phyloP scores from a whole-genome alignment of 2,888 invertebrate species.

The Barypeithes pellucidus region DNA sequence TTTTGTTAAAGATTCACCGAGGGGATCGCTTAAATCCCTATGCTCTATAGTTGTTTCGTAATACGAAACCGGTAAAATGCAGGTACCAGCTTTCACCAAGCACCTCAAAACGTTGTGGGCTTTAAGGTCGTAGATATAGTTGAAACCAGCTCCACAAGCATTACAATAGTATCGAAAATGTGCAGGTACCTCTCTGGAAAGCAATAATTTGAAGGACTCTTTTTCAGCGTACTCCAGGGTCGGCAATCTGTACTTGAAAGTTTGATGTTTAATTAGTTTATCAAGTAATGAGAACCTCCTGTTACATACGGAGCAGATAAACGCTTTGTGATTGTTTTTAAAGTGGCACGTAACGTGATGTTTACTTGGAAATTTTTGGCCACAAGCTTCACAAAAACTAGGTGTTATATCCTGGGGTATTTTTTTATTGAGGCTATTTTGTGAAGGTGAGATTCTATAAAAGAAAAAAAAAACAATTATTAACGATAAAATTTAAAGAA shows the following conservation, averaged over 20 bases:
- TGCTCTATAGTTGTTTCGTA: too few relatives aligned
- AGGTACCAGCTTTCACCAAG: not conserved
- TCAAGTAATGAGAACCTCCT: not conserved
- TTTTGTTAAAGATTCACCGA: not conserved
- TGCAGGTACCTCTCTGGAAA: conserved; percentile 2
- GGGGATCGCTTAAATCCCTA: too few relatives aligned
- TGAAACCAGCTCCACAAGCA: conserved; percentile 16
- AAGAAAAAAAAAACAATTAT: not conserved
- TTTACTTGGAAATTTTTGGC: not conserved
- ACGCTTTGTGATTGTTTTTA: not conserved
- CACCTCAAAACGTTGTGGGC: not conserved
- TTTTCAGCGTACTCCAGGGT: conserved; percentile 19
- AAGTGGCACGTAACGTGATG: not conserved
- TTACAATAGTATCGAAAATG: conserved; percentile 20
- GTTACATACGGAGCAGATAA: conserved; percentile 14
- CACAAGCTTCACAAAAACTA: conserved; percentile 26
- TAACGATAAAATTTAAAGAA: not conserved
- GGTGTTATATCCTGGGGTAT: too few relatives aligned
- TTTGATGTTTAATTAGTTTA: conserved; percentile 8
- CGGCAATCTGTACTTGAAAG: not conserved
- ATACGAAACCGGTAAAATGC: not conserved
- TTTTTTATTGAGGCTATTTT: not conserved
- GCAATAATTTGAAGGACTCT: not conserved
- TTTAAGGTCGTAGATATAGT: conserved; percentile 6
- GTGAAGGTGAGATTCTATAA: not conserved